These are phyloP conservation scores for Brenthis hecate DNA, from an alignment of 2,888 invertebrate species.

Conservation along the genomic window DNA sequence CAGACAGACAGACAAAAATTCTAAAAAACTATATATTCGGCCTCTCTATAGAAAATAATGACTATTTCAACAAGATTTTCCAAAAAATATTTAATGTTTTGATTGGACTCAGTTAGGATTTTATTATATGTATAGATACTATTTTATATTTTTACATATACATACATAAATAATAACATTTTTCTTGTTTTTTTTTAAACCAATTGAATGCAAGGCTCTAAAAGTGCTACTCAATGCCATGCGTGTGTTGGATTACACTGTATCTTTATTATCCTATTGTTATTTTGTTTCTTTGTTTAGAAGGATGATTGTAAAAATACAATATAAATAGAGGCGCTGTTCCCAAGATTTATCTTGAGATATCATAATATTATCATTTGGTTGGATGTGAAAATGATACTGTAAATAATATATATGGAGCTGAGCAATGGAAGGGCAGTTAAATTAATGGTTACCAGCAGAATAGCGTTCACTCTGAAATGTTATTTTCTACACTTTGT, in stretches of 20 bases:
- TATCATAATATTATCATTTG: constrained; percentile 23
- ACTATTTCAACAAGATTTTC: too few relatives aligned
- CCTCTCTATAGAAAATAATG: too few relatives aligned
- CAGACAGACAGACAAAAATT: too few relatives aligned
- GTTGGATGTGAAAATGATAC: constrained; percentile 12
- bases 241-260: constrained; percentile 16
- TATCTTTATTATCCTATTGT: constrained; percentile 27
- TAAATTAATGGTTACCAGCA: neutral
- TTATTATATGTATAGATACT: too few relatives aligned
- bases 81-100: too few relatives aligned
- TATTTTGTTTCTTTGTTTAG: constrained; percentile 26
- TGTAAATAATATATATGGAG: constrained; percentile 1
- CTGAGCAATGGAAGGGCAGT: neutral
- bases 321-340: constrained; percentile 15
- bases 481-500: too few relatives aligned
- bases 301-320: constrained; percentile 26
- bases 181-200: neutral
- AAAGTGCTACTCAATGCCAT: constrained; percentile 22
- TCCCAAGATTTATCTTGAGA: constrained; percentile 28
- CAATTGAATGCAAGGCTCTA: constrained; percentile 13
- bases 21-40: too few relatives aligned
- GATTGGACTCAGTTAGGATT: too few relatives aligned
- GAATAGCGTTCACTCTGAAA: too few relatives aligned
- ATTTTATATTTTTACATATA: too few relatives aligned
- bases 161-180: neutral